Base-by-base conservation (phyloP, 2,888 invertebrate species). In the Coelinius sp. region DNA sequence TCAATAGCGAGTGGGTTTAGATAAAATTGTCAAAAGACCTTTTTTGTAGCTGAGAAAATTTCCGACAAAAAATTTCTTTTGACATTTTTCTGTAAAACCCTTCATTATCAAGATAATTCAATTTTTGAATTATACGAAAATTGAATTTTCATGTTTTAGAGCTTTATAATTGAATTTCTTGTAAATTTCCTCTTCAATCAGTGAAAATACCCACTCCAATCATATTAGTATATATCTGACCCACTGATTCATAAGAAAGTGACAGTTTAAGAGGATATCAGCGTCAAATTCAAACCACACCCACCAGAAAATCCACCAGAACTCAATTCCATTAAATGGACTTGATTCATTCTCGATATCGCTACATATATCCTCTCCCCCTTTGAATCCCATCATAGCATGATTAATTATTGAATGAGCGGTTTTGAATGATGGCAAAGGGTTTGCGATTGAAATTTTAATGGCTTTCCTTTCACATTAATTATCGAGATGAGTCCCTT, bases 401-500 rank as follows among this genome's bases (percentile, higher is more conserved):
- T 17, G 27, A 27, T 56, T 56, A 10, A 27, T 56, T 56, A 56
- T 27, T 56, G 25, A 56, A 56, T 27, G 56, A 25, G n/a, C 14
- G 25, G 27, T 20, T 49, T 27, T 56, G 56, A 27, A 27, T 56
- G 25, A 56, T 14, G 27, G 27, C 5, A 12, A 27, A 25, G 25
- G 27, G 56, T 25, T 12, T 27, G 41, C 44, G 31, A 53, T 63
- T 24, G 53, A 63, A 64, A 53, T 41, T 20, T 44, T 56, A 17
- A 38, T 68, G 53, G 41, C 44, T 24, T 46, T 76, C 74, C 46
- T 49, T 49, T 49, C 20, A 20, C 8, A 49, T 49, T 49, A 49
- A 49, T 49, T 49, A 49, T 49, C 17, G 20, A 49, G 46, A 49
- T 20, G 46, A 49, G 41, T 41, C 41, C n/a, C 5, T n/a, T 41